These are phyloP conservation scores for Cariama cristata DNA, from an alignment of 2,113 vertebrate species.

Conservation along the genomic window DNA sequence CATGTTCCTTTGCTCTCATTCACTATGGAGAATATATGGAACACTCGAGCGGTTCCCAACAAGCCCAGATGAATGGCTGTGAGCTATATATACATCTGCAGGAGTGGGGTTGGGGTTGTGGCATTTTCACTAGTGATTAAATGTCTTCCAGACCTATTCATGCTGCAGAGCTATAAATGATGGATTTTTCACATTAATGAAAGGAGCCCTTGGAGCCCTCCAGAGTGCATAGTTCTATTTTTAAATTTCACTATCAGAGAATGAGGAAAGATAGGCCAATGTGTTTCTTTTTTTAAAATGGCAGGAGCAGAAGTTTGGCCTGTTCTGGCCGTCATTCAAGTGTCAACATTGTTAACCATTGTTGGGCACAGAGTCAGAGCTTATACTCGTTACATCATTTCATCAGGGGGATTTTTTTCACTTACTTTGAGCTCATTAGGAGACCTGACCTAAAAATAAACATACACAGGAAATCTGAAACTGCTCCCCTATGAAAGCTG, in stretches of 20 bases:
- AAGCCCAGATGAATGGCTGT: not conserved
- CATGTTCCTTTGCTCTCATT: not conserved
- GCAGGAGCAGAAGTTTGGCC: constrained; percentile 23
- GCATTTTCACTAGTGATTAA: constrained; percentile 63
- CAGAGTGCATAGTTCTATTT: constrained; percentile 65
- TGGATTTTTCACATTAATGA: constrained; percentile 70
- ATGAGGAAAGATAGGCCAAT: constrained; percentile 46
- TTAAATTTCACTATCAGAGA: constrained; percentile 59
- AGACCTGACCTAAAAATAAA: constrained; percentile 26
- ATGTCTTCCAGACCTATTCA: constrained; percentile 66
- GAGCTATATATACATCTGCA: not conserved
- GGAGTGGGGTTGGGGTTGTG: constrained; percentile 31
- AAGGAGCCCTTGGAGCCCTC: constrained; percentile 54
- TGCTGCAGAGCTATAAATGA: constrained; percentile 54
- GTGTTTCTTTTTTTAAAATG: constrained; percentile 56
- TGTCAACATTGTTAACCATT: not conserved
- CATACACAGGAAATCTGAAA: not conserved
- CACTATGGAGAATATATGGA: not conserved
- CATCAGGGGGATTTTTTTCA: not conserved
- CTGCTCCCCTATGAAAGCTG: not conserved
- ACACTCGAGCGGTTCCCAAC: not conserved
- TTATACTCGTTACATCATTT: not conserved
- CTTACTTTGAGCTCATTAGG: not conserved
- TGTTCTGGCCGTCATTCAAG: constrained; percentile 3
- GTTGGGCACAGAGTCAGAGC: not conserved